A percentile compares a stretch with the other conserved stretches of the same genome.
Conservation (phyloP, 2,797 vertebrate genomes). For the Sciurus carolinensis region DNA sequence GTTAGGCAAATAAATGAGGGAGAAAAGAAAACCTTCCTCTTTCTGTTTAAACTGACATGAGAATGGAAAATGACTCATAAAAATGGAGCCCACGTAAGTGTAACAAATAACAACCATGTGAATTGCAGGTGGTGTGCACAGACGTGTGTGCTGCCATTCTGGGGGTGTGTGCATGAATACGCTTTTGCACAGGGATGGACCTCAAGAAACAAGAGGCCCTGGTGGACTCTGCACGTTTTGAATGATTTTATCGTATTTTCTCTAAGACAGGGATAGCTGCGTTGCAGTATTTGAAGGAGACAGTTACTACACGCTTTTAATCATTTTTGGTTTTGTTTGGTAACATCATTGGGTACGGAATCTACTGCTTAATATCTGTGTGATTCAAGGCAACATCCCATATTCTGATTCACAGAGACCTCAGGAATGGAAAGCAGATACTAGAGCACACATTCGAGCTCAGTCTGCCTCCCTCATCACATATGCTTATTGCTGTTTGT, state of each 20-base stretch:
- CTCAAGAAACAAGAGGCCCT: accelerated
- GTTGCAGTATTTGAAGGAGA: background rate
- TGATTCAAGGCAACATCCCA: background rate
- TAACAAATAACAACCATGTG: background rate
- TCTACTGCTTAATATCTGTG: background rate
- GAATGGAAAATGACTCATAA: background rate
- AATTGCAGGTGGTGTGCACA: accelerated
- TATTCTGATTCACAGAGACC: background rate
- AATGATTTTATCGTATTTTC: background rate
- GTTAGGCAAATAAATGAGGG: background rate
- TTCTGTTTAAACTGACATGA: background rate
- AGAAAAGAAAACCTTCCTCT: background rate
- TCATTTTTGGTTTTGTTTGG: background rate
- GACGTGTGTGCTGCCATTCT: accelerated
- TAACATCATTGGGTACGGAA: background rate
- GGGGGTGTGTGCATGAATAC: background rate
- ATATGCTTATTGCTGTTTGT: background rate
- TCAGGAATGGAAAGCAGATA: background rate
- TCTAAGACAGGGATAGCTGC: background rate
- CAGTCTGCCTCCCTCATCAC: accelerated
- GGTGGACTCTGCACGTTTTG: background rate
- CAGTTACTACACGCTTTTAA: background rate
- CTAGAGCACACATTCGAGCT: accelerated
- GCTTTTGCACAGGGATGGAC: background rate
- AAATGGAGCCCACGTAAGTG: accelerated